Evolutionary conservation across 2,113 vertebrate species (phyloP).

Genomic region (Oreamnos americanus): DNA sequence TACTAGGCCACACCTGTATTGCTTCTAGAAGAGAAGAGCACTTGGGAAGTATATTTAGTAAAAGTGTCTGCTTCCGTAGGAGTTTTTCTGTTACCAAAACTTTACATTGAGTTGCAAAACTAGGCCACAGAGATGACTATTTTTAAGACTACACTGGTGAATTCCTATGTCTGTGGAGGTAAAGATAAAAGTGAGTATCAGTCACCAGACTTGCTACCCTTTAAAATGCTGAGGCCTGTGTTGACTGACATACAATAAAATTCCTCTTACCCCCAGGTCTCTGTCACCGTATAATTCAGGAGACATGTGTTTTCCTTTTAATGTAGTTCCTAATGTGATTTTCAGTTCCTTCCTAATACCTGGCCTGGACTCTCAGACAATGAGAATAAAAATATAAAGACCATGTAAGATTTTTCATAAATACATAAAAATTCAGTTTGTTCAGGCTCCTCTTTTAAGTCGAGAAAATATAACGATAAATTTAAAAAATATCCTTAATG

Average conservation of each 20-base stretch:
- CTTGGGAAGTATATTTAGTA: not conserved
- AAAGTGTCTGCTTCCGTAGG: not conserved
- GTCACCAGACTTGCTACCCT: not conserved
- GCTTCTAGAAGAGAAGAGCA: not conserved
- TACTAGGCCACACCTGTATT: not conserved
- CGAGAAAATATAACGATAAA: not conserved
- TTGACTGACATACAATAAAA: not conserved
- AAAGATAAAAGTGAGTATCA: not conserved
- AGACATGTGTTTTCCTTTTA: not conserved
- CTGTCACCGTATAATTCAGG: not conserved
- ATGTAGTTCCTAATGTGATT: not conserved
- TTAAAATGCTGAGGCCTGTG: not conserved
- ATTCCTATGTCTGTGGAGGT: not conserved
- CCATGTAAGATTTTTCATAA: conserved; percentile 6
- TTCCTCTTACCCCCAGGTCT: not conserved
- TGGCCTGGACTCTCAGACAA: not conserved
- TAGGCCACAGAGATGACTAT: not conserved
- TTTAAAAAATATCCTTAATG: not conserved
- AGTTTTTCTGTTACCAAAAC: not conserved
- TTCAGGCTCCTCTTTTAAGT: not conserved
- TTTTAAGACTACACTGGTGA: not conserved
- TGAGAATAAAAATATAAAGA: not conserved
- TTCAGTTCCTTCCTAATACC: not conserved
- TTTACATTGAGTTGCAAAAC: not conserved
- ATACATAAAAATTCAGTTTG: not conserved